A percentile compares a stretch with the other conserved stretches of the same genome.
phyloP scores from a whole-genome alignment of 2,888 invertebrate species.

The Notodonta dromedarius region DNA sequence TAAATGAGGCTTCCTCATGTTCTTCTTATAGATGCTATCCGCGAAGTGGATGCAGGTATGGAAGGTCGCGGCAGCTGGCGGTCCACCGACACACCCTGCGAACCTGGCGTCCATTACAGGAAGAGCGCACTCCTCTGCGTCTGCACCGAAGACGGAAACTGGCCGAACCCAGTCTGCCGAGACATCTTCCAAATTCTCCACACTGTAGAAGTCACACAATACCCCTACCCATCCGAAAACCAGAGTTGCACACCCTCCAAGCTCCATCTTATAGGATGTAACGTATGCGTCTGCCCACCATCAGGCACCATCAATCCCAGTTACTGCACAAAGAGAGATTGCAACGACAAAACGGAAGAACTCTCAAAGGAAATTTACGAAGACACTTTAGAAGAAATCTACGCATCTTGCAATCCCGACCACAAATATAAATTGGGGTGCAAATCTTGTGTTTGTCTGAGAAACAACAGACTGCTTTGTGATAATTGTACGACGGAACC shows the following conservation, averaged over 20 bases:
- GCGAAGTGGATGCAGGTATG: constrained; percentile 67
- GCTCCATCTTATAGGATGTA: constrained; percentile 65
- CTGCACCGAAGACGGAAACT: constrained; percentile 65
- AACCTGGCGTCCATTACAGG: constrained; percentile 61
- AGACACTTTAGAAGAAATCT: constrained; percentile 47
- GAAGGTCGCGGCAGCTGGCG: constrained; percentile 72
- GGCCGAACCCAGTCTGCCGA: constrained; percentile 73
- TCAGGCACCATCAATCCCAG: constrained; percentile 47
- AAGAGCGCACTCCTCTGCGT: constrained; percentile 58
- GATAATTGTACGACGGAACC: constrained; percentile 55
- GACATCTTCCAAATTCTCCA: constrained; percentile 65
- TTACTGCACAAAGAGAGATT: constrained; percentile 59
- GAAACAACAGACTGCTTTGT: constrained; percentile 74
- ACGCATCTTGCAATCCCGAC: constrained; percentile 64
- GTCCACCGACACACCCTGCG: constrained; percentile 47
- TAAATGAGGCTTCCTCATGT: neutral
- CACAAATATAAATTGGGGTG: constrained; percentile 77
- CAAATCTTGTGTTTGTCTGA: constrained; percentile 77
- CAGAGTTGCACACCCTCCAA: constrained; percentile 54
- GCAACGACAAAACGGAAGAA: constrained; percentile 41
- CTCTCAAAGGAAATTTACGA: constrained; percentile 28
- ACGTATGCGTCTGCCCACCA: constrained; percentile 65
- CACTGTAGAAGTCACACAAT: constrained; percentile 46
- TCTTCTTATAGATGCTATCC: constrained; percentile 60
- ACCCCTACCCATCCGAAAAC: constrained; percentile 25